Evolutionary conservation across 2,888 invertebrate genomes (phyloP).

Genomic region (Parnassius glacialis): DNA sequence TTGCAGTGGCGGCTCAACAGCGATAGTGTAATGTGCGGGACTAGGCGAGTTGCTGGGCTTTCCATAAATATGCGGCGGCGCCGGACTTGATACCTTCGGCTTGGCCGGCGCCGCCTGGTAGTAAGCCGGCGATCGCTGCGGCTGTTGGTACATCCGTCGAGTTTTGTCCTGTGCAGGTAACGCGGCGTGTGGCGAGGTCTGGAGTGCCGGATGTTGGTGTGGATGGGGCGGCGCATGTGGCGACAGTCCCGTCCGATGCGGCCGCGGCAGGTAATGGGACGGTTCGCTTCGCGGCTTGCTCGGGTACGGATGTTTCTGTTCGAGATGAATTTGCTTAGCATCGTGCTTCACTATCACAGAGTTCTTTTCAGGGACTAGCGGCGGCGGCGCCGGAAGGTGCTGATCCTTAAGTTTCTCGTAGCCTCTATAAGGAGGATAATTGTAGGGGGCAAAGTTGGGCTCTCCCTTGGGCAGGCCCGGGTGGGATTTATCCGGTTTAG

Average conservation of each 20-base stretch:
- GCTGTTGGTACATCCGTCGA: conserved; percentile 60
- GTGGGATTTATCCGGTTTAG: conserved; percentile 65
- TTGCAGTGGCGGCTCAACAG: conserved; percentile 73
- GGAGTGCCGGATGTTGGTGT: conserved; percentile 70
- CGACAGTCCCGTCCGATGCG: conserved; percentile 71
- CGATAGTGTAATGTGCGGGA: conserved; percentile 64
- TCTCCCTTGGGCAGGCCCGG: conserved; percentile 82
- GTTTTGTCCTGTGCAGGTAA: conserved; percentile 54
- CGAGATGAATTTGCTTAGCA: conserved; percentile 83
- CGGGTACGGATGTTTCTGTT: conserved; percentile 80
- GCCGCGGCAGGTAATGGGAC: conserved; percentile 78
- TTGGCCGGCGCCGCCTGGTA: conserved; percentile 77
- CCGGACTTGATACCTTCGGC: conserved; percentile 88
- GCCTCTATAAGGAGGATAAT: conserved; percentile 81
- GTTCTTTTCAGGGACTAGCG: conserved; percentile 86
- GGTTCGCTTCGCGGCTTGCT: conserved; percentile 81
- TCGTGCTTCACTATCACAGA: conserved; percentile 91
- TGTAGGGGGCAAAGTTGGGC: conserved; percentile 84
- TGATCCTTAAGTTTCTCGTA: conserved; percentile 84
- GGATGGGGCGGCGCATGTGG: conserved; percentile 79
- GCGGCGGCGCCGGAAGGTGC: conserved; percentile 84
- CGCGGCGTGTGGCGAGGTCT: conserved; percentile 63
- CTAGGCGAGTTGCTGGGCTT: conserved; percentile 79
- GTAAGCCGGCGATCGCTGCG: conserved; percentile 71
- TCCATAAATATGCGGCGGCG: conserved; percentile 88